Conservation (phyloP, 2,113 vertebrate species). For the Python bivittatus region DNA sequence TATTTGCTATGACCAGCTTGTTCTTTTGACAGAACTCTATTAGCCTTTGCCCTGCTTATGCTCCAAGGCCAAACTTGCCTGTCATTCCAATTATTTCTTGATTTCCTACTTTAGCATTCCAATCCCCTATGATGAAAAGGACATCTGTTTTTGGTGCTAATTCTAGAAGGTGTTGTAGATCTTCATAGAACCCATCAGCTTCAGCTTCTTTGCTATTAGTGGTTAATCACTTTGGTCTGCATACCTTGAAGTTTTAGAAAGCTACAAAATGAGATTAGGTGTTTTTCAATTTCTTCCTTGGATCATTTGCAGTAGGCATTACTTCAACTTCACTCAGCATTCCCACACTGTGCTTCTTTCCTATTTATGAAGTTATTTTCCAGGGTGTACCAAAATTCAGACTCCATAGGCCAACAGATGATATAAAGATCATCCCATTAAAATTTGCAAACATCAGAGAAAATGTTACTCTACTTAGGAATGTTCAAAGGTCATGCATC, state of each 20-base stretch:
- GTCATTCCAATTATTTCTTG: too few species aligned
- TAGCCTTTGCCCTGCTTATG: too few species aligned
- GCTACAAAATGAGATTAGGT: background rate
- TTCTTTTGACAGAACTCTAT: too few species aligned
- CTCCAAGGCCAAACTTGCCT: too few species aligned
- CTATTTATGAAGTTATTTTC: conserved; percentile 39
- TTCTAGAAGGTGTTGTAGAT: too few species aligned
- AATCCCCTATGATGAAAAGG: too few species aligned
- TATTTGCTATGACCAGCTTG: too few species aligned
- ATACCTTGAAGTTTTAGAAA: conserved; percentile 28
- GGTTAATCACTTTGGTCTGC: conserved; percentile 54
- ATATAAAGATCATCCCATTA: background rate
- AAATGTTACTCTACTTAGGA: background rate
- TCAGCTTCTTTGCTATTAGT: too few species aligned
- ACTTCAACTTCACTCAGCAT: conserved; percentile 44
- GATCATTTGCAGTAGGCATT: conserved; percentile 14
- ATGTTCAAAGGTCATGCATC: background rate
- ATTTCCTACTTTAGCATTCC: too few species aligned
- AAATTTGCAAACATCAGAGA: background rate
- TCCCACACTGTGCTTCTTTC: conserved; percentile 47
- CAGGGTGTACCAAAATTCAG: background rate
- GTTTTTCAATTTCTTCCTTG: conserved; percentile 12
- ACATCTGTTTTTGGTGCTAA: too few species aligned
- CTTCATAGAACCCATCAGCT: too few species aligned
- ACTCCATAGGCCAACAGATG: background rate